Percentiles rank a stretch among this genome's conserved stretches.
phyloP scores from a whole-genome alignment of 2,888 invertebrate species.

The Plutella xylostella region DNA sequence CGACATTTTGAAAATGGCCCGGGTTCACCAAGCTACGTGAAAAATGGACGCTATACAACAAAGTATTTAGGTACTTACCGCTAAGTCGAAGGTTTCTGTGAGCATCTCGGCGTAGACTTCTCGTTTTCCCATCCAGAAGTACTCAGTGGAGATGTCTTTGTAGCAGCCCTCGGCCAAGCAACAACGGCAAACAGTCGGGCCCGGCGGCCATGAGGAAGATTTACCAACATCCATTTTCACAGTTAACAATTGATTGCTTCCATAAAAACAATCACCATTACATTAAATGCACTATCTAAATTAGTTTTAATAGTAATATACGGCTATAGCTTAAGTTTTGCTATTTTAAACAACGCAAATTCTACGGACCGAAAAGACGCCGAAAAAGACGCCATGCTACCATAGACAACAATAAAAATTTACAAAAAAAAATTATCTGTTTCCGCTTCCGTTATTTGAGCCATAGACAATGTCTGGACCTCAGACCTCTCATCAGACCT shows the following conservation, averaged over 20 bases:
- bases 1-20: conserved; percentile 13
- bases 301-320: neutral
- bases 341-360: neutral
- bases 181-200: conserved; percentile 49
- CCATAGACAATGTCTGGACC: neutral
- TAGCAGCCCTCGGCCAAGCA: conserved; percentile 58
- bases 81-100: conserved; percentile 41
- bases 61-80: conserved; percentile 32
- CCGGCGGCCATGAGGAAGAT: conserved; percentile 53
- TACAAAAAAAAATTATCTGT: neutral
- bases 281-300: conserved; percentile 4
- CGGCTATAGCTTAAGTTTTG: neutral
- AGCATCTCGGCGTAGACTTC: conserved; percentile 62
- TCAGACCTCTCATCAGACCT: neutral
- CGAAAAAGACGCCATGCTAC: neutral
- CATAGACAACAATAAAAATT: neutral
- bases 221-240: conserved; percentile 46
- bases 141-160: conserved; percentile 62
- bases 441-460: no score
- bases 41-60: conserved; percentile 38
- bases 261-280: neutral
- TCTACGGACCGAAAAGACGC: neutral
- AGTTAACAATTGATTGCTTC: neutral
- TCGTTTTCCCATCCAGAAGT: conserved; percentile 63
- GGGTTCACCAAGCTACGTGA: conserved; percentile 27